Conservation (phyloP, 1,140 invertebrate genomes). For the Eubasilissa regina region DNA sequence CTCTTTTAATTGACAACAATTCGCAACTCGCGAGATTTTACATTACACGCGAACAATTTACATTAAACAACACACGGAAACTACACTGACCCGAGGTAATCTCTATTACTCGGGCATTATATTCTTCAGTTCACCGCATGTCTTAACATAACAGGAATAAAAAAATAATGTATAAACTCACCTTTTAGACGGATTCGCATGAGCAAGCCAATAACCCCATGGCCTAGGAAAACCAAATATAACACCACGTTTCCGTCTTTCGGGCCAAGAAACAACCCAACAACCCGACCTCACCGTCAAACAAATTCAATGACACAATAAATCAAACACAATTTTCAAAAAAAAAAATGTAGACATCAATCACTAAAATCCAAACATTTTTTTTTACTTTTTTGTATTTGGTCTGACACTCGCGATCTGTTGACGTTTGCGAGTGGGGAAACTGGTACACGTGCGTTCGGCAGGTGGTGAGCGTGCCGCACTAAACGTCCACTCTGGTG, state of each 20-base stretch:
- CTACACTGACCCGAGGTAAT: too few species aligned
- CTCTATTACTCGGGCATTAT: too few species aligned
- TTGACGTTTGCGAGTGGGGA: slow-evolving; percentile 24
- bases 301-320: slow-evolving; percentile 8
- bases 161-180: neutral
- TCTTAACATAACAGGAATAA: too few species aligned
- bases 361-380: slow-evolving; percentile 1
- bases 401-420: slow-evolving; percentile 28
- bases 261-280: slow-evolving; percentile 25
- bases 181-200: slow-evolving; percentile 57
- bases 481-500: slow-evolving; percentile 13
- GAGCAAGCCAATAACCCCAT: slow-evolving; percentile 52
- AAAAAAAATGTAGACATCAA: neutral
- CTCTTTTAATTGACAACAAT: too few species aligned
- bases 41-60: too few species aligned
- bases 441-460: slow-evolving; percentile 14
- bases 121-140: too few species aligned
- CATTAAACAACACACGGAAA: too few species aligned
- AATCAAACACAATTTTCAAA: slow-evolving; percentile 20
- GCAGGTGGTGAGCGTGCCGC: neutral
- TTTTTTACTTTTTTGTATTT: neutral
- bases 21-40: too few species aligned
- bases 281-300: slow-evolving; percentile 16
- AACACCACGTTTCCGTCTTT: slow-evolving; percentile 28
- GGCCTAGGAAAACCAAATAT: slow-evolving; percentile 31